Percentiles rank a stretch among this genome's conserved stretches.
Conservation (phyloP, 1,140 invertebrate species). For the Argopecten irradians region DNA sequence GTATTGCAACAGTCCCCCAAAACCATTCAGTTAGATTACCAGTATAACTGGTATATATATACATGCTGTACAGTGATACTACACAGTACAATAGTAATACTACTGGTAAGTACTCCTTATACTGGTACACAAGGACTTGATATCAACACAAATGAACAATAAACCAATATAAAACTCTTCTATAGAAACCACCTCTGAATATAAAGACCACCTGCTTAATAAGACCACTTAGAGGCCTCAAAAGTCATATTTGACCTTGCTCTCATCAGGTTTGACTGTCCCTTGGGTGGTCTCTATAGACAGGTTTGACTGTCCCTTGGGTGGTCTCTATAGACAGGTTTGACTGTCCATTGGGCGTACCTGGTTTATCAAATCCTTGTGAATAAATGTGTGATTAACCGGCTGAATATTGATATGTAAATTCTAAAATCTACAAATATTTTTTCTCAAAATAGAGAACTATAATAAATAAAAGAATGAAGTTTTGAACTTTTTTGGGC, state of each 20-base stretch:
- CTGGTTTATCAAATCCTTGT: neutral
- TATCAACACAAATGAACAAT: too few relatives aligned
- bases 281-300: too few relatives aligned
- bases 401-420: neutral
- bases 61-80: neutral
- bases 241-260: too few relatives aligned
- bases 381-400: neutral
- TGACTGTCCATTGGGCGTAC: too few relatives aligned
- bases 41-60: neutral
- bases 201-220: too few relatives aligned
- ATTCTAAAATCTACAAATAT: neutral
- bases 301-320: too few relatives aligned
- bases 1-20: conserved; percentile 20
- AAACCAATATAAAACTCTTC: too few relatives aligned
- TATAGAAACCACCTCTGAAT: too few relatives aligned
- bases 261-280: too few relatives aligned
- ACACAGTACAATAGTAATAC: neutral
- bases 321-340: too few relatives aligned
- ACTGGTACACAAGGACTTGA: neutral
- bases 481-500: neutral
- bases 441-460: neutral
- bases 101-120: too few relatives aligned
- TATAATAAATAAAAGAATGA: neutral
- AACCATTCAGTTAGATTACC: neutral
- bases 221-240: too few relatives aligned